Conservation (phyloP, 2,797 vertebrate genomes). For the Melopsittacus undulatus region DNA sequence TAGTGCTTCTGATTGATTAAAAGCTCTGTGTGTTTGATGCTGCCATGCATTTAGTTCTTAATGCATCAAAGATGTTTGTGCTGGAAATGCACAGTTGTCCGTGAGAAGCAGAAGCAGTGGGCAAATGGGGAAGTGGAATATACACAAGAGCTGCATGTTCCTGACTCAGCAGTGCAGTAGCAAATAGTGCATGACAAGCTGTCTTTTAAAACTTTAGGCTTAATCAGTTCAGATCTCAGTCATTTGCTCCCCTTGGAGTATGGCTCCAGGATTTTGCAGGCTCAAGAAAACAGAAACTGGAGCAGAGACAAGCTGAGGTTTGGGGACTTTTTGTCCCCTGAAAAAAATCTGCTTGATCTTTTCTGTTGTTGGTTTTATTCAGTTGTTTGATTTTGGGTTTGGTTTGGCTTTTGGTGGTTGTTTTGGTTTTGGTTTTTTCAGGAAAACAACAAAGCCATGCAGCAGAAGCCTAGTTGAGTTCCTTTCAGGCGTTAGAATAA, state of each 20-base stretch:
- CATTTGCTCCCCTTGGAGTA: not conserved
- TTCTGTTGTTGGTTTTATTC: not conserved
- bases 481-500: not conserved
- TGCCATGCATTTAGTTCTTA: constrained; percentile 18
- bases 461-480: not conserved
- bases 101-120: not conserved
- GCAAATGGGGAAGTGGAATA: not conserved
- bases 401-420: not conserved
- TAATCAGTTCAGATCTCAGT: constrained; percentile 10
- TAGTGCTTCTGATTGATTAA: constrained; percentile 10
- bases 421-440: not conserved
- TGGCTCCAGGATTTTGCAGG: not conserved
- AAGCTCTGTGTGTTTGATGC: not conserved
- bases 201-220: constrained; percentile 20
- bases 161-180: not conserved
- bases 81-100: not conserved
- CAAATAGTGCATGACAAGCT: constrained; percentile 41
- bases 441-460: not conserved
- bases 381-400: not conserved
- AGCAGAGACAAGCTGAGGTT: not conserved
- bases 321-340: not conserved
- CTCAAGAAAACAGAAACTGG: not conserved
- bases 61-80: not conserved
- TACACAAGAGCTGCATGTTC: not conserved
- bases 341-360: not conserved